Evolutionary conservation across 2,888 invertebrate species (phyloP).

Genomic region (Drosophila demipolita): DNA sequence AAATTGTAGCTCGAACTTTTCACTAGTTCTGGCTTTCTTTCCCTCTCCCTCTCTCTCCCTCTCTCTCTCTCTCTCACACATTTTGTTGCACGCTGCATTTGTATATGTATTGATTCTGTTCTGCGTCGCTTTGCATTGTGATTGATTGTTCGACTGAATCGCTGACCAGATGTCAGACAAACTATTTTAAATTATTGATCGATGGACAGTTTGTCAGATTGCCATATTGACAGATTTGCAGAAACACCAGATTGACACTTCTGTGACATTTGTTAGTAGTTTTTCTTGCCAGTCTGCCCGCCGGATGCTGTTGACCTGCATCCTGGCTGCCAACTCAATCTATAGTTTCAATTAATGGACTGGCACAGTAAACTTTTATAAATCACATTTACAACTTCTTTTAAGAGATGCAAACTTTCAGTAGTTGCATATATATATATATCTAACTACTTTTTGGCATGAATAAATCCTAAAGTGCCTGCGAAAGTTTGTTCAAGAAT

Average conservation of each 20-base stretch:
- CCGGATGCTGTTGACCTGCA: slow-evolving; percentile 9
- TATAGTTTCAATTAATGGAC: slow-evolving; percentile 66
- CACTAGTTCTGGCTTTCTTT: not conserved
- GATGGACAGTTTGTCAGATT: slow-evolving; percentile 30
- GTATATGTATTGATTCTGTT: slow-evolving; percentile 47
- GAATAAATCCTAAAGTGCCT: not conserved
- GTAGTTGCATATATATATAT: not conserved
- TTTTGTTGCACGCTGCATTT: slow-evolving; percentile 24
- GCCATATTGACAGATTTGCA: slow-evolving; percentile 2
- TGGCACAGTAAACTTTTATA: slow-evolving; percentile 33
- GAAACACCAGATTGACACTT: slow-evolving; percentile 18
- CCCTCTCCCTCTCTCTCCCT: not conserved
- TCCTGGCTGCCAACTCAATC: slow-evolving; percentile 31
- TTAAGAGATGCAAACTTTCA: not conserved
- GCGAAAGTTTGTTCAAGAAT: not conserved
- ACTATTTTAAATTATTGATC: slow-evolving; percentile 32
- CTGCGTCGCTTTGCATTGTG: slow-evolving; percentile 20
- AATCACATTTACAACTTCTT: slow-evolving; percentile 32
- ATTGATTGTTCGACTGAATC: slow-evolving; percentile 62
- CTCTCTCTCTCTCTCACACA: not conserved
- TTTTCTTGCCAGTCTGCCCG: not conserved
- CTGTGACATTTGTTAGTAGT: slow-evolving; percentile 29
- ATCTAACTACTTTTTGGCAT: not conserved
- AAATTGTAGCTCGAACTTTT: slow-evolving; percentile 25
- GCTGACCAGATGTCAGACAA: slow-evolving; percentile 40